A percentile compares a stretch with the other conserved stretches of the same genome.
These are phyloP conservation scores for Stramonita haemastoma DNA, from an alignment of 2,888 invertebrate genomes.

Conservation along the genomic window DNA sequence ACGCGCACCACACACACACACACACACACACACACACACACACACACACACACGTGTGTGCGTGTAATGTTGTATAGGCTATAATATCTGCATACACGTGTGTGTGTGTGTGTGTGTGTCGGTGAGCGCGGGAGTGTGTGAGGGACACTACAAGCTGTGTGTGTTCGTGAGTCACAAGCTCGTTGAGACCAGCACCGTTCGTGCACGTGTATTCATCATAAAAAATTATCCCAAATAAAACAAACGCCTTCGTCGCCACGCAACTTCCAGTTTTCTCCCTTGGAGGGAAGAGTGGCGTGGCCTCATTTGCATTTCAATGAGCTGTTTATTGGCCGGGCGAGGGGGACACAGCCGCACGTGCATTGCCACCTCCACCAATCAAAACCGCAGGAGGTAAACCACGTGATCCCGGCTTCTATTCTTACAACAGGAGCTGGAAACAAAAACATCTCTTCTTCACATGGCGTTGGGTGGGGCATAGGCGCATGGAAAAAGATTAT, in stretches of 20 bases:
- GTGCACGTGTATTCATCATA: constrained; percentile 7
- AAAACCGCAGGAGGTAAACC: neutral
- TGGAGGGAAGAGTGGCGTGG: neutral
- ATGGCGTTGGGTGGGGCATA: neutral
- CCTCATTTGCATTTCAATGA: constrained; percentile 23
- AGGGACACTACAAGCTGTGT: too few species aligned
- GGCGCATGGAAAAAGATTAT: neutral
- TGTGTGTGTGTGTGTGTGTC: too few species aligned
- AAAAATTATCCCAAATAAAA: neutral
- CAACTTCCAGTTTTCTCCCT: neutral
- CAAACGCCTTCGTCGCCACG: neutral
- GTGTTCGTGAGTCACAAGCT: neutral
- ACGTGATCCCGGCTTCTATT: neutral
- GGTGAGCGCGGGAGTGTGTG: neutral
- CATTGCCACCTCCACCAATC: neutral
- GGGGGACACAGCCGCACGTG: constrained; percentile 24
- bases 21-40: too few species aligned
- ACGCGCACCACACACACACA: too few species aligned
- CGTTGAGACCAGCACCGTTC: too few species aligned
- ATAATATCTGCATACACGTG: too few species aligned
- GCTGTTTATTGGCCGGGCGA: constrained; percentile 23
- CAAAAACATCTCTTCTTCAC: neutral
- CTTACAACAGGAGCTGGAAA: neutral
- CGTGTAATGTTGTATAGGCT: too few species aligned
- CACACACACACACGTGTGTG: too few species aligned